These are phyloP conservation scores for Pseudomyrmex flavicornis DNA, from an alignment of 1,140 invertebrate genomes.

Conservation along the genomic window DNA sequence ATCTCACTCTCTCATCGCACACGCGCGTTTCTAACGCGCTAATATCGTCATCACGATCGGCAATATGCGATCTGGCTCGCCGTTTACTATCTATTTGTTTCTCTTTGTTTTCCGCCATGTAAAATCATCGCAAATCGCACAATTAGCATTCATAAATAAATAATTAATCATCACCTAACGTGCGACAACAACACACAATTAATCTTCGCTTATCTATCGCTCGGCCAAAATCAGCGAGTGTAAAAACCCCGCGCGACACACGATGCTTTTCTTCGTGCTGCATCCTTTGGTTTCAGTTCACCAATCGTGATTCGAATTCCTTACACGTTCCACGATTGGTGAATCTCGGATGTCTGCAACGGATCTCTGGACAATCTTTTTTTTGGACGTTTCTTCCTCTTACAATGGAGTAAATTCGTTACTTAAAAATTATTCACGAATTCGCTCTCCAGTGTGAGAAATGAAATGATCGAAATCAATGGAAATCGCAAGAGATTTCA, in stretches of 20 bases:
- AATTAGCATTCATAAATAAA: slow-evolving; percentile 80
- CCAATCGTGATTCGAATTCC: too few relatives aligned
- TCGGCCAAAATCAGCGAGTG: slow-evolving; percentile 53
- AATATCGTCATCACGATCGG: slow-evolving; percentile 70
- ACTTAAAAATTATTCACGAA: slow-evolving; percentile 2
- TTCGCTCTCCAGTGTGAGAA: background rate
- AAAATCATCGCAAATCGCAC: slow-evolving; percentile 54
- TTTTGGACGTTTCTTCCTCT: background rate
- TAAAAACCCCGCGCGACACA: too few relatives aligned
- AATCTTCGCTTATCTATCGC: slow-evolving; percentile 75
- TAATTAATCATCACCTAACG: slow-evolving; percentile 77
- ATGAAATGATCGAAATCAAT: background rate
- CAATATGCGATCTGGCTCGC: background rate
- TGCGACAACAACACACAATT: slow-evolving; percentile 77
- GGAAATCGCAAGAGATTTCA: background rate
- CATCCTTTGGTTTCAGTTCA: too few relatives aligned
- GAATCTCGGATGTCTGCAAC: too few relatives aligned
- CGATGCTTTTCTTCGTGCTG: too few relatives aligned
- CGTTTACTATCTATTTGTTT: slow-evolving; percentile 41
- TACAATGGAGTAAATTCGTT: background rate
- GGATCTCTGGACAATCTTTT: background rate
- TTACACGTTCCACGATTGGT: too few relatives aligned
- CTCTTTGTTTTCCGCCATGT: slow-evolving; percentile 43
- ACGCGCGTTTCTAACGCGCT: slow-evolving; percentile 29
- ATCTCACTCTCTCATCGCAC: background rate